Percentiles rank a stretch among this genome's conserved stretches.
These are phyloP conservation scores for Drosophila guanche DNA, from an alignment of 1,140 invertebrate species.

Conservation along the genomic window DNA sequence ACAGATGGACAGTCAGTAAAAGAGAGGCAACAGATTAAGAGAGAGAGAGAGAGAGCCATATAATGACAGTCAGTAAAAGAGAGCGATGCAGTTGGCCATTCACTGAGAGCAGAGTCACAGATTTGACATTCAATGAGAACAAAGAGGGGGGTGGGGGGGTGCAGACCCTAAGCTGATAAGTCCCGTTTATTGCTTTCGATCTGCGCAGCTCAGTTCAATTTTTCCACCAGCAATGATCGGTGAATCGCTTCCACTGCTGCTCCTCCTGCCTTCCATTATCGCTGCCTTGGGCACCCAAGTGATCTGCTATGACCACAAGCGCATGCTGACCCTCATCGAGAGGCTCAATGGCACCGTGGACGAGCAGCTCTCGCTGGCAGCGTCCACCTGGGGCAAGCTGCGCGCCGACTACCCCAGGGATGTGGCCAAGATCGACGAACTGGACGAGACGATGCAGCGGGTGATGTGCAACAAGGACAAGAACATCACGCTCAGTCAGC, in stretches of 20 bases:
- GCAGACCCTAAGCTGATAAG: slow-evolving; percentile 19
- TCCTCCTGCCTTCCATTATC: neutral
- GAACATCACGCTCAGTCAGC: slow-evolving; percentile 19
- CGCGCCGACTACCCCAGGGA: slow-evolving; percentile 30
- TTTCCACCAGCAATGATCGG: slow-evolving; percentile 15
- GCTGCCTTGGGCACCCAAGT: slow-evolving; percentile 33
- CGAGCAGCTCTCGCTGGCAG: slow-evolving; percentile 30
- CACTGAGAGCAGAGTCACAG: no score
- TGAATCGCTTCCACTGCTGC: neutral
- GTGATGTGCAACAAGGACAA: slow-evolving; percentile 17
- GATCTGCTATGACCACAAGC: slow-evolving; percentile 28
- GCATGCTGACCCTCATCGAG: slow-evolving; percentile 36
- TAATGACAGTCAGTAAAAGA: no score
- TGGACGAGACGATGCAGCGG: slow-evolving; percentile 19
- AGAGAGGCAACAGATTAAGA: no score
- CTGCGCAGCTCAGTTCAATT: slow-evolving; percentile 16
- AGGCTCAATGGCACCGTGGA: slow-evolving; percentile 17
- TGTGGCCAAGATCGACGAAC: slow-evolving; percentile 27
- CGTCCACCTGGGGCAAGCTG: slow-evolving; percentile 42
- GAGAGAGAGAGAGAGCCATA: no score
- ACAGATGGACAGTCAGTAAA: no score
- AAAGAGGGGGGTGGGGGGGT: neutral
- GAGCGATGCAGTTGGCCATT: no score
- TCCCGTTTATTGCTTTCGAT: neutral
- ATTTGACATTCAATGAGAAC: slow-evolving; percentile 2